These are phyloP conservation scores for Ia io DNA, from an alignment of 2,113 vertebrate species.

Conservation along the genomic window DNA sequence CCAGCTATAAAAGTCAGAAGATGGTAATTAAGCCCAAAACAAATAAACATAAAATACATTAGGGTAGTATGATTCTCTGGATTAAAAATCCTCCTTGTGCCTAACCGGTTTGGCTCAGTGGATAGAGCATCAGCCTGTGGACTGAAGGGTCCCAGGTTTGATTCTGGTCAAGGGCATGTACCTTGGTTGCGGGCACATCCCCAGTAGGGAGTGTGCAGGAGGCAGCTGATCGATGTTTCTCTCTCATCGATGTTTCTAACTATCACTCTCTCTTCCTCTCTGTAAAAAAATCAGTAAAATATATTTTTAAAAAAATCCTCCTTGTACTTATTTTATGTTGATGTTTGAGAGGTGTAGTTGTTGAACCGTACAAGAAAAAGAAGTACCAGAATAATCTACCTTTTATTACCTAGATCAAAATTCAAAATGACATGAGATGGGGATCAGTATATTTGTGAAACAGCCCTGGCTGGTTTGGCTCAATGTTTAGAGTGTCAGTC, in stretches of 20 bases:
- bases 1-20: neutral
- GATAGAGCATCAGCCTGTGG: too few relatives aligned
- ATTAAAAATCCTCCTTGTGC: neutral
- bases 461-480: too few relatives aligned
- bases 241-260: too few relatives aligned
- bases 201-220: too few relatives aligned
- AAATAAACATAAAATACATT: neutral
- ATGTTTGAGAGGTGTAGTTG: neutral
- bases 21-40: neutral
- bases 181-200: too few relatives aligned
- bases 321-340: neutral
- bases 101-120: too few relatives aligned
- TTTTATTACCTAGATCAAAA: neutral
- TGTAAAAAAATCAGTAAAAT: too few relatives aligned
- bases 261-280: too few relatives aligned
- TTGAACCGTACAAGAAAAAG: neutral
- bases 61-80: neutral
- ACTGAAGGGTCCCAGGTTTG: too few relatives aligned
- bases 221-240: too few relatives aligned
- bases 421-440: neutral
- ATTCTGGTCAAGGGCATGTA: too few relatives aligned
- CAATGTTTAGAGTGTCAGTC: too few relatives aligned
- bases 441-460: neutral
- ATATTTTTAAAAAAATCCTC: neutral
- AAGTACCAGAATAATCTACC: neutral